phyloP scores from a whole-genome alignment of 1,140 invertebrate genomes.

The Cotesia vestalis region DNA sequence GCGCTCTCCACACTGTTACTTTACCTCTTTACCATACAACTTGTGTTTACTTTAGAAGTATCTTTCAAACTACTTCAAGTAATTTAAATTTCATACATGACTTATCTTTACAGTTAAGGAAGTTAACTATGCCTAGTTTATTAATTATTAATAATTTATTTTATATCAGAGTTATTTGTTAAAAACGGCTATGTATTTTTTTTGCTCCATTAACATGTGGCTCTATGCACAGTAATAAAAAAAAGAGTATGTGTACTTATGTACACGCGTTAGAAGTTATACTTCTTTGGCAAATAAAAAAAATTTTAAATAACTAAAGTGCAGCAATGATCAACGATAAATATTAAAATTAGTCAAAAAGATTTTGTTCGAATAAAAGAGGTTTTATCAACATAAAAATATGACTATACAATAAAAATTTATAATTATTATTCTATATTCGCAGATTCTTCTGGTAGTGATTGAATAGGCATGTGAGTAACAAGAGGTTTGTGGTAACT shows the following conservation, averaged over 20 bases:
- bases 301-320: conserved; percentile 7
- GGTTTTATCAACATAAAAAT: conserved; percentile 7
- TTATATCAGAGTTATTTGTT: too few relatives aligned
- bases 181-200: too few relatives aligned
- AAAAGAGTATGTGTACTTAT: conserved; percentile 7
- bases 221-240: too few relatives aligned
- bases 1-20: too few relatives aligned
- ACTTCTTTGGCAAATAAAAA: not conserved
- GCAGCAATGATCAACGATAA: not conserved
- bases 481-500: conserved; percentile 20
- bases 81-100: too few relatives aligned
- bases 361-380: not conserved
- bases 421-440: not conserved
- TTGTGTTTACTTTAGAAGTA: too few relatives aligned
- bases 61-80: too few relatives aligned
- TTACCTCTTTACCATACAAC: too few relatives aligned
- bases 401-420: not conserved
- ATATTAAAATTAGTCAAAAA: conserved; percentile 8
- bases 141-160: too few relatives aligned
- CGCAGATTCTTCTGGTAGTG: conserved; percentile 5
- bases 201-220: too few relatives aligned
- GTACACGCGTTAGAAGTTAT: conserved; percentile 15
- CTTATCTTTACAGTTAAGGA: too few relatives aligned
- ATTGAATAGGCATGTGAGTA: conserved; percentile 14
- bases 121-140: too few relatives aligned